Evolutionary conservation across 2,888 invertebrate genomes (phyloP).

Genomic region (Mythimna pallens): DNA sequence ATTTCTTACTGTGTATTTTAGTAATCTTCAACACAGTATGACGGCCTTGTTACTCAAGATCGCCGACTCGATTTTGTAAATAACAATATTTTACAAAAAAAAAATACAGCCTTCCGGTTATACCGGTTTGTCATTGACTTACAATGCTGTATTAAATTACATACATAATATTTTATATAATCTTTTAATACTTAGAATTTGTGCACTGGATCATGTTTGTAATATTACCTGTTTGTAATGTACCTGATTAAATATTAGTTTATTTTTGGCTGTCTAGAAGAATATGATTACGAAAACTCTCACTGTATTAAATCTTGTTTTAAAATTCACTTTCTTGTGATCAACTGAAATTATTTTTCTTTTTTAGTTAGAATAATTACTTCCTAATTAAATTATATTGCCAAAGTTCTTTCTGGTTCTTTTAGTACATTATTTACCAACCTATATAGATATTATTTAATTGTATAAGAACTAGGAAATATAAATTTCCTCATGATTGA

Average conservation of each 20-base stretch:
- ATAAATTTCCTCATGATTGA: neutral
- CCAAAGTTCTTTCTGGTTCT: neutral
- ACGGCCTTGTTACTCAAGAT: slow-evolving; percentile 43
- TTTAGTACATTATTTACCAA: neutral
- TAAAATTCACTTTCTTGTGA: neutral
- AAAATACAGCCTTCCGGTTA: slow-evolving; percentile 47
- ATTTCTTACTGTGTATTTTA: slow-evolving; percentile 6
- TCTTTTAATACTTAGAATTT: neutral
- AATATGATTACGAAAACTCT: neutral
- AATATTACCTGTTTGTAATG: neutral
- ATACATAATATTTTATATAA: slow-evolving; percentile 16
- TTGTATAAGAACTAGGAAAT: neutral
- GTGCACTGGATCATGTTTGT: neutral
- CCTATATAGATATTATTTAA: neutral
- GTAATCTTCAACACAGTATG: neutral
- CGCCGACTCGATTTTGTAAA: slow-evolving; percentile 41
- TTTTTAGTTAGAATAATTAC: neutral
- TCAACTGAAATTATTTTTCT: neutral
- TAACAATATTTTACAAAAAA: slow-evolving; percentile 46
- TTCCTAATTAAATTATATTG: neutral
- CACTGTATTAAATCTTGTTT: neutral
- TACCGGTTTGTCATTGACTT: slow-evolving; percentile 39
- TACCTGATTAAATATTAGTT: neutral
- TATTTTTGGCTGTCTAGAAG: neutral
- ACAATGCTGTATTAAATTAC: slow-evolving; percentile 17